phyloP scores from a whole-genome alignment of 1,140 invertebrate genomes.

The Akabosia matsudoensis region DNA sequence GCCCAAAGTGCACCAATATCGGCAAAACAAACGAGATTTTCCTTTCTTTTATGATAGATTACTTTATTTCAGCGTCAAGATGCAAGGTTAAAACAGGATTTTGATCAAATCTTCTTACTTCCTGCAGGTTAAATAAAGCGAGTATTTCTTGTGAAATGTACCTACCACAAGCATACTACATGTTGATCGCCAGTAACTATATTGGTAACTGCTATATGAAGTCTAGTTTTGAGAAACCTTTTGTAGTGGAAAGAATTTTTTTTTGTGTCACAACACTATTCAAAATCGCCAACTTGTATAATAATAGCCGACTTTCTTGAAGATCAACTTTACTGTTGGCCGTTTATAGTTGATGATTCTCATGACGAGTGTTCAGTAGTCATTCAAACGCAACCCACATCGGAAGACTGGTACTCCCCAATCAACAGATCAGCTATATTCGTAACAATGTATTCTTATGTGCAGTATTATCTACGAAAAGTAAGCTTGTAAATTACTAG shows the following conservation, averaged over 20 bases:
- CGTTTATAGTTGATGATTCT: neutral
- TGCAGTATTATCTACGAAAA: no score
- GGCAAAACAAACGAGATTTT: neutral
- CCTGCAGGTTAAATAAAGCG: neutral
- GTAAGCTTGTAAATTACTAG: no score
- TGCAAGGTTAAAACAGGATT: slow-evolving; percentile 10
- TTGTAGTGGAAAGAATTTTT: no score
- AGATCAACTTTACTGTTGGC: slow-evolving; percentile 1
- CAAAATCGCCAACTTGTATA: no score
- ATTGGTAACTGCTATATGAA: no score
- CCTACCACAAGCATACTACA: neutral
- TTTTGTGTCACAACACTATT: no score
- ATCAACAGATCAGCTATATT: no score
- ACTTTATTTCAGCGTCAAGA: neutral
- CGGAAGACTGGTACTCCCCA: no score
- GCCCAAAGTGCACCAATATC: neutral
- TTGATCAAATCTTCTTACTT: neutral
- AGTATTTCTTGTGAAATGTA: neutral
- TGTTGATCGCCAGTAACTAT: neutral
- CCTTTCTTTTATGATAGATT: neutral
- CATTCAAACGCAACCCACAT: neutral
- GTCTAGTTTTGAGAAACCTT: no score
- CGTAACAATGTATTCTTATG: no score
- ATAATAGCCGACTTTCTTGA: neutral
- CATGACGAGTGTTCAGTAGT: slow-evolving; percentile 7